Evolutionary conservation across 2,888 invertebrate genomes (phyloP).

Genomic region (Perizoma flavofasciatum): DNA sequence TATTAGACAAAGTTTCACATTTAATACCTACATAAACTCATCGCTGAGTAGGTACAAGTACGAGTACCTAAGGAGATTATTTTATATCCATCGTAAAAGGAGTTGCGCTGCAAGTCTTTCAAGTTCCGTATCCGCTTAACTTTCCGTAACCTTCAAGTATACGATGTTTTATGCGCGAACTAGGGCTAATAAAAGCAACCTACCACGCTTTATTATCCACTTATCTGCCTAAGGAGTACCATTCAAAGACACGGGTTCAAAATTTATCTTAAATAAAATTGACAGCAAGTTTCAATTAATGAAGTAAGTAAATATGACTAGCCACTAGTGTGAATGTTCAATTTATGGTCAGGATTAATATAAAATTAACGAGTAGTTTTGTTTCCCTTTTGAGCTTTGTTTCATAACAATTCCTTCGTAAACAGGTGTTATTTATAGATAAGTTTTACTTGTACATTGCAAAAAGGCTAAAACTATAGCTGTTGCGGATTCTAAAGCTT

Average conservation of each 20-base stretch:
- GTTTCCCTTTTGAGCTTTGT: too few species aligned
- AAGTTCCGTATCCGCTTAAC: slow-evolving; percentile 62
- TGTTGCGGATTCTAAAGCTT: too few species aligned
- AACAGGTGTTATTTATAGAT: too few species aligned
- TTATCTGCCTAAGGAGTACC: slow-evolving; percentile 54
- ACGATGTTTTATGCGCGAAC: slow-evolving; percentile 57
- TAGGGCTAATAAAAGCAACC: slow-evolving; percentile 72
- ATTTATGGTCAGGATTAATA: too few species aligned
- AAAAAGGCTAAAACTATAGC: too few species aligned
- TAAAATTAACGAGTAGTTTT: too few species aligned
- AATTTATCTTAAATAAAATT: slow-evolving; percentile 40
- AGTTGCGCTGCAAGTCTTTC: slow-evolving; percentile 59
- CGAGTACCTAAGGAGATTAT: slow-evolving; percentile 35
- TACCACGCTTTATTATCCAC: slow-evolving; percentile 73
- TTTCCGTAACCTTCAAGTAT: slow-evolving; percentile 33
- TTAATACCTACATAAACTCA: too few species aligned
- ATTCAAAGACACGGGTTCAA: slow-evolving; percentile 39
- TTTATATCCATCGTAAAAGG: slow-evolving; percentile 75
- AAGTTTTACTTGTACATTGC: too few species aligned
- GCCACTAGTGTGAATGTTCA: too few species aligned
- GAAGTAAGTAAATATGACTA: background rate
- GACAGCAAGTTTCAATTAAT: slow-evolving; percentile 1
- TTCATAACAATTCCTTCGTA: too few species aligned
- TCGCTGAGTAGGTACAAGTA: background rate
- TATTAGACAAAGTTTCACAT: too few species aligned